A percentile compares a stretch with the other conserved stretches of the same genome.
phyloP scores from a whole-genome alignment of 2,888 invertebrate species.

The Erannis defoliaria region DNA sequence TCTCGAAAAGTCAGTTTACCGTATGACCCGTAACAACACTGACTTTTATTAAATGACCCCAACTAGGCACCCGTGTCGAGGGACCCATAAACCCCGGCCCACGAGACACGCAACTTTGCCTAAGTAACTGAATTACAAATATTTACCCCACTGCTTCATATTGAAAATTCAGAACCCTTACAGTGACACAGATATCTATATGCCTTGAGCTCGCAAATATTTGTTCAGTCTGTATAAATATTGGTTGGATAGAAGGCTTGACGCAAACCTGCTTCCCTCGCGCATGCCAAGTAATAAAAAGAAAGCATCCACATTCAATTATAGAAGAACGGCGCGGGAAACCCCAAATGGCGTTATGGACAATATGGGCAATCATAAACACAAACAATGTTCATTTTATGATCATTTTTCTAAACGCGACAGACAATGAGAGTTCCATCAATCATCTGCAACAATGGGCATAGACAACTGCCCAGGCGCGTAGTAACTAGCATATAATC shows the following conservation, averaged over 20 bases:
- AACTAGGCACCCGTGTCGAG: slow-evolving; percentile 18
- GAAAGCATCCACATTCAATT: slow-evolving; percentile 33
- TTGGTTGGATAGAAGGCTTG: slow-evolving; percentile 9
- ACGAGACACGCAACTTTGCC: slow-evolving; percentile 19
- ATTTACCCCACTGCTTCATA: slow-evolving; percentile 12
- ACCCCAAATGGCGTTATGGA: slow-evolving; percentile 59
- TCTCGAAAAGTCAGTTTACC: background rate
- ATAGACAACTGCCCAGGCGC: slow-evolving; percentile 73
- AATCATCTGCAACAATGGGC: slow-evolving; percentile 79
- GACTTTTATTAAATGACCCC: slow-evolving; percentile 29
- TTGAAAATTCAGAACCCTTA: slow-evolving; percentile 10
- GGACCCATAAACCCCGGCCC: slow-evolving; percentile 28
- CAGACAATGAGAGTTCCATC: slow-evolving; percentile 74
- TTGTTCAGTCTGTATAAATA: slow-evolving; percentile 18
- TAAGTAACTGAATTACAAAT: slow-evolving; percentile 17
- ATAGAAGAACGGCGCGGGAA: slow-evolving; percentile 52
- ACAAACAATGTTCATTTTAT: slow-evolving; percentile 79
- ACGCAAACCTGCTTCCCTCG: slow-evolving; percentile 4
- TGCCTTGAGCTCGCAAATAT: slow-evolving; percentile 15
- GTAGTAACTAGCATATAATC: slow-evolving; percentile 4
- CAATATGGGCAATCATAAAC: slow-evolving; percentile 71
- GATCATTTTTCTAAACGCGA: slow-evolving; percentile 69
- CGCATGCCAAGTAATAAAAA: slow-evolving; percentile 21
- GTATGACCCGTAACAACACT: slow-evolving; percentile 19
- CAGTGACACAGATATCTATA: slow-evolving; percentile 4